Evolutionary conservation across 2,888 invertebrate species (phyloP).

Genomic region (Lochmaea capreae): DNA sequence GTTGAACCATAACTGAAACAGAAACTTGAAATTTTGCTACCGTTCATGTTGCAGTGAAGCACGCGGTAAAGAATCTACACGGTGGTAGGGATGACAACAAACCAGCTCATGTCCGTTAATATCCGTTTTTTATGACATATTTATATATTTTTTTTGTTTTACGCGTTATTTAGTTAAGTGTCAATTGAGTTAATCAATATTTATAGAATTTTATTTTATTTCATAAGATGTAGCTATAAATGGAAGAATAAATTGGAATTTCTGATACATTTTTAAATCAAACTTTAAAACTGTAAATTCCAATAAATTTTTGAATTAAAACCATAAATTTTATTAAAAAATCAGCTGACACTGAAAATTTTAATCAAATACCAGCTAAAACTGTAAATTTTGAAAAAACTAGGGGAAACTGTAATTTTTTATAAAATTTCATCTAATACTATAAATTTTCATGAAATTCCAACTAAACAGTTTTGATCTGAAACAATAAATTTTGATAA

Average conservation of each 20-base stretch:
- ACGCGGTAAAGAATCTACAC: neutral
- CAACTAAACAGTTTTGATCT: too few relatives aligned
- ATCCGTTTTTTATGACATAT: neutral
- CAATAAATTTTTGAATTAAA: too few relatives aligned
- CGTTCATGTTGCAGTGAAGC: conserved; percentile 9
- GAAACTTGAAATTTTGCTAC: neutral
- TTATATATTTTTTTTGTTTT: neutral
- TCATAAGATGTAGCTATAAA: neutral
- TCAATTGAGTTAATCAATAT: neutral
- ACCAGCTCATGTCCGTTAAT: neutral
- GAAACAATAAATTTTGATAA: too few relatives aligned
- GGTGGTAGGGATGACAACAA: conserved; percentile 2
- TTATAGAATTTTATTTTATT: neutral
- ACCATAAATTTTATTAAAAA: too few relatives aligned
- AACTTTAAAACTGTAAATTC: too few relatives aligned
- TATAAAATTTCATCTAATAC: too few relatives aligned
- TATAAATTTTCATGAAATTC: too few relatives aligned
- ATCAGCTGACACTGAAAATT: too few relatives aligned
- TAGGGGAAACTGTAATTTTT: too few relatives aligned
- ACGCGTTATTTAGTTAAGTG: neutral
- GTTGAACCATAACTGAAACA: conserved; percentile 11
- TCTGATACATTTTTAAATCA: too few relatives aligned
- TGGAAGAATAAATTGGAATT: neutral
- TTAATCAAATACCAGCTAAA: too few relatives aligned
- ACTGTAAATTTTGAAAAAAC: too few relatives aligned